Evolutionary conservation across 1,140 invertebrate species (phyloP), one percentile per base, ranked within the genome.

Genomic region (Reticulitermes speratus): DNA sequence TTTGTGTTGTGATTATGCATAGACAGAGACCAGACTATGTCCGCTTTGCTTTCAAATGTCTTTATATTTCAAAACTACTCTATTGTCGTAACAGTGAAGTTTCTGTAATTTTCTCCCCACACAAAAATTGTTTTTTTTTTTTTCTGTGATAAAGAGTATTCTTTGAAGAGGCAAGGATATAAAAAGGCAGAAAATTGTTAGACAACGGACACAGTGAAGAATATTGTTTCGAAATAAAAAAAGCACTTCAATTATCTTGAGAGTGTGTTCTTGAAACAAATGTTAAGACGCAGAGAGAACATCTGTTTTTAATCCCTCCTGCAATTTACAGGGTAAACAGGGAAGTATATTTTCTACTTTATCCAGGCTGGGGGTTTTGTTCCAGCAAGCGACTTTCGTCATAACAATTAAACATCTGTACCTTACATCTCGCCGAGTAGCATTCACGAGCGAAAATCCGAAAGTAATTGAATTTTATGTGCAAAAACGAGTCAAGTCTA

Each of bases 271-370:
- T 16, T 30, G 65, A 8, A 75, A 75, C 65, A 75, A 75, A 75
- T 75, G 25, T 9, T 75, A 75, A 75, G 65, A 30, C 65, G 25
- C n/a, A 6, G 25, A 8, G n/a, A 30, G 65, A 75, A 14, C 65
- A 30, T 30, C 65, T 75, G 65, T 75, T 75, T 75, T 75, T 75
- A 75, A 30, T 30, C 25, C 65, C 7, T 2, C 65, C 8, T 75
- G 65, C 65, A 75, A 75, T 75, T 75, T 75, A 30, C 65, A 75
- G 65, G 65, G 65, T 30, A 75, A 75, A 75, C 65, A 75, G 65
- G 52, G 65, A 30, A 75, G 25, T 30, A 75, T 30, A 75, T 25
- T 30, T 75, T n/a, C 65, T 75, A 75, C 65, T 75, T 30, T 75
- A 75, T 75, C 65, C 25, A 75, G 7, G 6, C 7, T 8, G 25